A percentile compares a stretch with the other conserved stretches of the same genome.
These are phyloP conservation scores for Hirtodrosophila alboralis DNA, from an alignment of 2,888 invertebrate genomes.

Conservation along the genomic window DNA sequence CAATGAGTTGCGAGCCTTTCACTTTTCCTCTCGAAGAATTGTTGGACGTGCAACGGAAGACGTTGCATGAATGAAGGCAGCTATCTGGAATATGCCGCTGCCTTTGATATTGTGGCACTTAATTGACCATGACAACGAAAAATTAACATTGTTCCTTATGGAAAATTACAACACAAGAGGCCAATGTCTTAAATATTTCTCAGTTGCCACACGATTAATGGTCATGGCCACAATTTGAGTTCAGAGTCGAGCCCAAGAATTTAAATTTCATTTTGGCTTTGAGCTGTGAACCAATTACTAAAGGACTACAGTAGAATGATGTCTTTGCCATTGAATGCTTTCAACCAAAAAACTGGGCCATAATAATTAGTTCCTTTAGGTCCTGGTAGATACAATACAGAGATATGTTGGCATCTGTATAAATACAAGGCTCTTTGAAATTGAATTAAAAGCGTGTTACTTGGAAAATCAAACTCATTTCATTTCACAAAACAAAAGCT, in stretches of 20 bases:
- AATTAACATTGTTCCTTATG: conserved; percentile 65
- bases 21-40: conserved; percentile 43
- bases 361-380: conserved; percentile 36
- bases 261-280: conserved; percentile 47
- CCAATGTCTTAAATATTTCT: conserved; percentile 59
- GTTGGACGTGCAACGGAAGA: background rate
- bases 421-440: background rate
- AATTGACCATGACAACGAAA: conserved; percentile 77
- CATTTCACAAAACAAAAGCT: no score
- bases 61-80: conserved; percentile 11
- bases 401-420: background rate
- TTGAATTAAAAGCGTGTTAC: conserved; percentile 7
- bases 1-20: conserved; percentile 63
- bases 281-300: conserved; percentile 36
- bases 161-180: conserved; percentile 25
- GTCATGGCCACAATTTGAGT: conserved; percentile 34
- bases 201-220: conserved; percentile 54
- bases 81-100: conserved; percentile 26
- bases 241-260: conserved; percentile 46
- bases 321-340: conserved; percentile 11
- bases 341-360: conserved; percentile 28
- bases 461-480: no score
- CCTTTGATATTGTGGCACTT: conserved; percentile 53
- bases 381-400: background rate
- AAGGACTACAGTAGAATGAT: conserved; percentile 17